Base-by-base conservation (phyloP, 2,888 invertebrate genomes). In the Yponomeuta evonymella region DNA sequence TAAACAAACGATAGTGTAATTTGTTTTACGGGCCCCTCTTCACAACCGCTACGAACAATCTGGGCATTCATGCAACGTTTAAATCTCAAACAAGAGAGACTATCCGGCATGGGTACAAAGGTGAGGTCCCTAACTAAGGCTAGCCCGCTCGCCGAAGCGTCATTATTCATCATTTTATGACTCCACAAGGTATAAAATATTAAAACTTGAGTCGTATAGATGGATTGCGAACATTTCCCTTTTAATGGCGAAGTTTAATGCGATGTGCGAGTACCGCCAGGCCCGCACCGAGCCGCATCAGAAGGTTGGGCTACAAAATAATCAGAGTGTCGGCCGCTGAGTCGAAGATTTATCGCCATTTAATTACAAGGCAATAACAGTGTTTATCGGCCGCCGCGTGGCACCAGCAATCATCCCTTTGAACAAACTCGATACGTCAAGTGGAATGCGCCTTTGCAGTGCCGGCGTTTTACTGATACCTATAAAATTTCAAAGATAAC, bases 141-240 rank as follows among this genome's bases (percentile, higher is more conserved):
- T 89, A 87, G 90, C 88, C 83, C 87, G 87, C 88, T 89, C 90
- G 86, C 88, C 83, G 86, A 86, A 87, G 85, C 88, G 90, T 90
- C 90, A 91, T 91, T 92, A 92, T 91, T 90, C 91, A 91, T 90
- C 90, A 85, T 88, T 91, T 92, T 91, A 92, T 89, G 92, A 90
- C 90, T 87, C 83, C 87, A 87, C 88, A 86, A 90, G 90, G 88
- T 92, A 91, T 92, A 92, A 92, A 70, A 71, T 71, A 71, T 71
- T 71, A 67, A 71, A 70, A 70, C 62, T 71, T 58, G 48, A 71
- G 71, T 71, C 68, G 71, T 71, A 71, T 90, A 90, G 89, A 87
- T 87, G 89, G 82, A 90, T 90, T 89, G 91, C 91, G 88, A 90
- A 92, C 89, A 90, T 91, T 90, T 91, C 85, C 88, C 88, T 90